Percentiles rank a stretch among this genome's conserved stretches.
These are phyloP conservation scores for Aphidius gifuensis DNA, from an alignment of 1,140 invertebrate genomes.

Conservation along the genomic window DNA sequence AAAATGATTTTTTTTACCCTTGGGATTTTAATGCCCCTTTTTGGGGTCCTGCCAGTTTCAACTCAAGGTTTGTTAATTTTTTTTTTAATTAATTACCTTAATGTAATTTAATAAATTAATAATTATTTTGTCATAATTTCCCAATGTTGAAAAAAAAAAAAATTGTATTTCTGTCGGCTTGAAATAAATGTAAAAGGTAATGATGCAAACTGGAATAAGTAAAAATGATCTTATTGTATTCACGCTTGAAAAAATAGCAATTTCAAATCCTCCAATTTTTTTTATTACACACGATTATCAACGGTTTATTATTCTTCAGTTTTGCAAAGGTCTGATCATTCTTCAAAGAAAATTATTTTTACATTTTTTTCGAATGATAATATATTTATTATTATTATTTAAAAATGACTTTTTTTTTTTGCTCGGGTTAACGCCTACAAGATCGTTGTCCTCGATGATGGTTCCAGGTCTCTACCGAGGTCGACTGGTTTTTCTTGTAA, in stretches of 20 bases:
- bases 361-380: no score
- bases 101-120: neutral
- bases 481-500: constrained; percentile 3
- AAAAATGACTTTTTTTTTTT: neutral
- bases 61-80: constrained; percentile 15
- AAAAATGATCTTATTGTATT: no score
- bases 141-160: neutral
- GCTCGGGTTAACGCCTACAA: constrained; percentile 4
- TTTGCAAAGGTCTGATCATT: no score
- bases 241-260: no score
- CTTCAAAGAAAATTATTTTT: no score
- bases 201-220: no score
- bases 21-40: constrained; percentile 15
- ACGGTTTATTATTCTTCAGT: no score
- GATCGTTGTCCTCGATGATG: constrained; percentile 11
- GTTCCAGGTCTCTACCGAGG: constrained; percentile 10
- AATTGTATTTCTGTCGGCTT: neutral
- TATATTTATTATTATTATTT: no score
- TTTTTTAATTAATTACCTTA: no score
- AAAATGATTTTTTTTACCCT: constrained; percentile 20
- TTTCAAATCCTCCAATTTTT: no score
- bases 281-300: no score
- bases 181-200: neutral
- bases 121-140: neutral
- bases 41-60: constrained; percentile 9